These are phyloP conservation scores for Drosophila tsacasi DNA, from an alignment of 1,140 invertebrate genomes.

Conservation along the genomic window DNA sequence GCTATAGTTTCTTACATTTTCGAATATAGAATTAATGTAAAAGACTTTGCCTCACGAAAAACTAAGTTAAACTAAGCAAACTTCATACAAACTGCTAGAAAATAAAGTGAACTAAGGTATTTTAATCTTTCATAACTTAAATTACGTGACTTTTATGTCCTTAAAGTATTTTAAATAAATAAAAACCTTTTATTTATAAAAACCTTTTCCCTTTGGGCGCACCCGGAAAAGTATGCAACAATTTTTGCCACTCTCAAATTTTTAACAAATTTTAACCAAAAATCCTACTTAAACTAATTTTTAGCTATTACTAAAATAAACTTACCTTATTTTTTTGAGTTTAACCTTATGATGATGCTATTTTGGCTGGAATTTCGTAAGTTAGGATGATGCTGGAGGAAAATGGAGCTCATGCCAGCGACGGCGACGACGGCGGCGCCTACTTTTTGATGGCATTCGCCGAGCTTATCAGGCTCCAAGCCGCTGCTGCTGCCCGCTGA, in stretches of 20 bases:
- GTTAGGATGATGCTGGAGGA: slow-evolving; percentile 5
- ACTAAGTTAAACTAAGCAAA: background rate
- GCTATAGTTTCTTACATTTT: no score
- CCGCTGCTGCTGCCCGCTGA: slow-evolving; percentile 23
- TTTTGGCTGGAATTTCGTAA: slow-evolving; percentile 28
- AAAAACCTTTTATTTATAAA: background rate
- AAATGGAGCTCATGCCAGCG: slow-evolving; percentile 42
- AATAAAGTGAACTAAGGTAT: no score
- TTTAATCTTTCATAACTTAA: background rate
- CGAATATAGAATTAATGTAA: background rate
- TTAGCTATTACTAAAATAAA: background rate
- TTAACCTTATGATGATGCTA: background rate
- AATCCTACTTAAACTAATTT: background rate
- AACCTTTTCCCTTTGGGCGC: background rate
- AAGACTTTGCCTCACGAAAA: background rate
- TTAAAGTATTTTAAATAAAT: background rate
- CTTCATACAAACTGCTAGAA: background rate
- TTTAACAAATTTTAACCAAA: background rate
- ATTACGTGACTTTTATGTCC: rapidly evolving
- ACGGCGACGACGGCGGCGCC: slow-evolving; percentile 13
- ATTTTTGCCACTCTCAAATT: background rate
- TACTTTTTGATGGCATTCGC: slow-evolving; percentile 45
- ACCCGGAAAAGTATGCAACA: slow-evolving; percentile 53
- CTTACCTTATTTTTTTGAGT: background rate
- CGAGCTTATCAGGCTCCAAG: slow-evolving; percentile 36